These are phyloP conservation scores for Heterohyrax brucei DNA, from an alignment of 2,797 vertebrate genomes.

Conservation along the genomic window DNA sequence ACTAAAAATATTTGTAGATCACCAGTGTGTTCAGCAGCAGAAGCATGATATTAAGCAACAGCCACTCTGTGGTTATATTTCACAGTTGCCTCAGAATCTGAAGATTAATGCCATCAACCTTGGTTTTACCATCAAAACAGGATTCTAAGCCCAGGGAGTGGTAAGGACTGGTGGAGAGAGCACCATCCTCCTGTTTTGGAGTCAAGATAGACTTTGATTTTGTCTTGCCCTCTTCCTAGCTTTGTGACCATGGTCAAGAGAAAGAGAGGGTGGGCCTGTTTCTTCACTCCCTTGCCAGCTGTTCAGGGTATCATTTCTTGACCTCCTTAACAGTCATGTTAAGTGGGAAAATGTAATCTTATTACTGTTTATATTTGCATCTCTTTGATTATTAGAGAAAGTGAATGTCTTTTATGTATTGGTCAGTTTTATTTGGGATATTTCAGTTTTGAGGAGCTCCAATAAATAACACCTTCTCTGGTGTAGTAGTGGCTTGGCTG, in stretches of 20 bases:
- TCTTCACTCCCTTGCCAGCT: not conserved
- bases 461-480: not conserved
- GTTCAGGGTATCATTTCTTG: conserved; percentile 38
- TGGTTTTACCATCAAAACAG: not conserved
- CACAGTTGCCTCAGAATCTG: not conserved
- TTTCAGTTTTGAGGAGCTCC: conserved; percentile 53
- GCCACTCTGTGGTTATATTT: not conserved
- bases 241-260: conserved; percentile 39
- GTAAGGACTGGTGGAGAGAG: not conserved
- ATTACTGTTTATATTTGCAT: not conserved
- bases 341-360: conserved; percentile 32
- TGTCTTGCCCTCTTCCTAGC: not conserved
- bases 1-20: conserved; percentile 32
- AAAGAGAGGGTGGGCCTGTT: not conserved
- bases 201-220: not conserved
- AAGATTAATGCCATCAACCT: conserved; percentile 32
- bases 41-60: not conserved
- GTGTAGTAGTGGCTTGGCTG: no score
- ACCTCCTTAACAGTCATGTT: conserved; percentile 23
- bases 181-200: not conserved
- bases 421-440: conserved; percentile 47
- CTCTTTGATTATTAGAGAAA: conserved; percentile 34
- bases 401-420: conserved; percentile 8
- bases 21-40: conserved; percentile 14
- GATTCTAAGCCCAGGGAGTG: not conserved